phyloP scores from a whole-genome alignment of 1,140 invertebrate species.

The Solenopsis invicta region DNA sequence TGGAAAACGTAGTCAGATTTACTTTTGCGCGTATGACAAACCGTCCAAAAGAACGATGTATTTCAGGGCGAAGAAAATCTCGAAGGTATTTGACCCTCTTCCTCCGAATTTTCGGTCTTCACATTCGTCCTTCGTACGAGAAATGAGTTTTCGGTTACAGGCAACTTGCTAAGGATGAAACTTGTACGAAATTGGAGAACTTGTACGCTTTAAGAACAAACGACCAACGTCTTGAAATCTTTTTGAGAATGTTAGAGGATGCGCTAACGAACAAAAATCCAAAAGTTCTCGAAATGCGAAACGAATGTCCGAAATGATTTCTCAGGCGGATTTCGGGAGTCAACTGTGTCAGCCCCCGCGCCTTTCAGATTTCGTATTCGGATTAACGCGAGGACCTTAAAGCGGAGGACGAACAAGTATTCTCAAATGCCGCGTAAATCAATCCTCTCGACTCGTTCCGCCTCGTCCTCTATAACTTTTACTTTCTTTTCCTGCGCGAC shows the following conservation, averaged over 20 bases:
- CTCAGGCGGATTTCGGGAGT: not conserved
- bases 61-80: constrained; percentile 35
- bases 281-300: constrained; percentile 12
- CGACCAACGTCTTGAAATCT: not conserved
- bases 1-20: constrained; percentile 50
- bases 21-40: constrained; percentile 41
- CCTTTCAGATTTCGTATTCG: not conserved
- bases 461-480: constrained; percentile 41
- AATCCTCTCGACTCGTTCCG: constrained; percentile 1
- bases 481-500: constrained; percentile 35
- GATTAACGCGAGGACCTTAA: constrained; percentile 38
- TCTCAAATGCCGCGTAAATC: constrained; percentile 53
- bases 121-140: not conserved
- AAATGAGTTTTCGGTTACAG: constrained; percentile 3
- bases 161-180: not conserved
- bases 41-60: constrained; percentile 16
- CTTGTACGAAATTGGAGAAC: not conserved
- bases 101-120: not conserved
- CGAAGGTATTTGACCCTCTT: not conserved
- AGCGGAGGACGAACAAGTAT: constrained; percentile 2
- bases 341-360: not conserved
- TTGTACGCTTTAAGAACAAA: not conserved
- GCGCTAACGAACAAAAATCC: not conserved
- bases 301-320: constrained; percentile 4
- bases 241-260: not conserved